Base-by-base conservation (phyloP, 2,888 invertebrate species). In the Nomada lathburiana region DNA sequence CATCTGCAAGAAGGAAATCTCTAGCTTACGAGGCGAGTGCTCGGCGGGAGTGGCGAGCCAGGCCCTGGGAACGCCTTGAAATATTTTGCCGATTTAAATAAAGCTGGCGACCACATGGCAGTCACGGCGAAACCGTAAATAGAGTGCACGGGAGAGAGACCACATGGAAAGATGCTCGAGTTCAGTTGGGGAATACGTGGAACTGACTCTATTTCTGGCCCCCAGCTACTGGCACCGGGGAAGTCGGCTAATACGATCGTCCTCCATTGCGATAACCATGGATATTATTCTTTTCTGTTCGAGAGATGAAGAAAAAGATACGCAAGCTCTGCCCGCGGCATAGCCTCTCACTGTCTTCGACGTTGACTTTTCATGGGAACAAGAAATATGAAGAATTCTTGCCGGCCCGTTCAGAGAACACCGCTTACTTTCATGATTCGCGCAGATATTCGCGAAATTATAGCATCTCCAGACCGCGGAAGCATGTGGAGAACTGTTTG, bases 51-150 rank as follows among this genome's bases (percentile, higher is more conserved):
- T 26, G 47, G 29, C 11, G 55, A 47, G 47, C 53, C 53, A 59
- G 64, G 71, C 55, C 62, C 80, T 83, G 76, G 80, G 85, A 79
- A 83, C 67, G 73, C 50, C 63, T 64, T 53, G 80, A 67, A 76
- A 71, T 73, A 67, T 63, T 81, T 80, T 60, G 55, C 57, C 63
- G 67, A 71, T 73, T 81, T 85, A 82, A 86, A 82, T 80, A 85
- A 88, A 88, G 80, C 80, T 88, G 88, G 88, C 79, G 85, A 75
- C 88, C 88, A 88, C 88, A 88, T 88, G 88, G 86, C 73, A 74
- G 70, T 70, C 67, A 71, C 76, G 77, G 47, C 57, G 67, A 71
- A 67, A 75, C 80, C 84, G 86, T 84, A 86, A 88, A 88, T 86
- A 86, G 85, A 80, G 79, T 72, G 71, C 73, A 80, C 65, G 76